phyloP scores from a whole-genome alignment of 2,797 vertebrate species.

The Gephyroberyx darwinii region DNA sequence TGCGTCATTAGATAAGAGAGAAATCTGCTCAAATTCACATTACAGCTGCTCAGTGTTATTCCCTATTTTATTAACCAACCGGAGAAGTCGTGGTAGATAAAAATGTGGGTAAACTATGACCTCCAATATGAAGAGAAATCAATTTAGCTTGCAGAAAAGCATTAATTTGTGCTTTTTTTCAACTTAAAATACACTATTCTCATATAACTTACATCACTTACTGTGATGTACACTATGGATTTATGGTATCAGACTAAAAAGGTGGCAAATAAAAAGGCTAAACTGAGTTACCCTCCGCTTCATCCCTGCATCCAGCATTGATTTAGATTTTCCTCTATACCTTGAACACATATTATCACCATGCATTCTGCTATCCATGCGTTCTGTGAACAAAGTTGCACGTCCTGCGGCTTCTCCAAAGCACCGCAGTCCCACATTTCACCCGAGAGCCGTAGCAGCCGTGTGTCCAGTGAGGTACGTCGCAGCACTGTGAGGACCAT shows the following conservation, averaged over 20 bases:
- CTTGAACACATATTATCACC: background rate
- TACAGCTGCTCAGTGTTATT: background rate
- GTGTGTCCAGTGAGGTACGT: conserved; percentile 6
- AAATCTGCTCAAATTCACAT: too few species aligned
- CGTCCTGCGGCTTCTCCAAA: background rate
- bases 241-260: too few species aligned
- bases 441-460: background rate
- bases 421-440: conserved; percentile 4
- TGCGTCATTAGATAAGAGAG: too few species aligned
- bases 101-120: too few species aligned
- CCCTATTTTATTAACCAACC: background rate
- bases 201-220: too few species aligned
- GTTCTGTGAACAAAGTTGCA: background rate
- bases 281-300: background rate
- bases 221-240: background rate
- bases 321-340: too few species aligned
- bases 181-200: too few species aligned
- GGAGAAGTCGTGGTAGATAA: too few species aligned
- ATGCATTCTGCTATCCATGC: background rate
- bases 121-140: too few species aligned
- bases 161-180: too few species aligned
- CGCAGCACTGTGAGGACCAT: conserved; percentile 44
- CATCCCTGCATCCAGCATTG: background rate
- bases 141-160: too few species aligned
- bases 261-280: background rate